These are phyloP conservation scores for Nebria brevicollis DNA, from an alignment of 2,888 invertebrate species.

Conservation along the genomic window DNA sequence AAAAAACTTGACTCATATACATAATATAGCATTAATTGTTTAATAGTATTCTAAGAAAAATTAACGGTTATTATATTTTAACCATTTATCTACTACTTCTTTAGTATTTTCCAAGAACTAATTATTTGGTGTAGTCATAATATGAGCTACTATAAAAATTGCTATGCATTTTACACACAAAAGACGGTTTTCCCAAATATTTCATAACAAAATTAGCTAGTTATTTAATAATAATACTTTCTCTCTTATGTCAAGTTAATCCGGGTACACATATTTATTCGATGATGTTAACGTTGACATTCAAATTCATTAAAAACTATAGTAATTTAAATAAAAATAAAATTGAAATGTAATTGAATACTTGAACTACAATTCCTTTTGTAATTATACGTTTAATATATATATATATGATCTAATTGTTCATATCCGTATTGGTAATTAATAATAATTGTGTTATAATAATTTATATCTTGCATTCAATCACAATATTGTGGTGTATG, in stretches of 20 bases:
- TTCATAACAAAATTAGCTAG: neutral
- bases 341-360: neutral
- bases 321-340: neutral
- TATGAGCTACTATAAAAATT: too few species aligned
- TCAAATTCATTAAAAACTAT: neutral
- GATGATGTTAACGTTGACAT: neutral
- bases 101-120: too few species aligned
- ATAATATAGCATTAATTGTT: neutral
- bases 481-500: neutral
- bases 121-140: too few species aligned
- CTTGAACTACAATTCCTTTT: neutral
- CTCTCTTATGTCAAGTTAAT: neutral
- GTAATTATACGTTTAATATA: neutral
- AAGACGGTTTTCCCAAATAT: neutral
- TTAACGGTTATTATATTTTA: neutral
- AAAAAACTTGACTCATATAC: neutral
- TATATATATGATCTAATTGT: neutral
- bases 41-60: neutral
- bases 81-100: neutral
- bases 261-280: neutral
- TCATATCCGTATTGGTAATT: neutral
- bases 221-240: neutral
- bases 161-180: neutral
- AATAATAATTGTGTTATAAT: neutral
- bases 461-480: neutral